A percentile compares a stretch with the other conserved stretches of the same genome.
Evolutionary conservation across 1,140 invertebrate genomes (phyloP).

Genomic region (Zaprionus vittiger): DNA sequence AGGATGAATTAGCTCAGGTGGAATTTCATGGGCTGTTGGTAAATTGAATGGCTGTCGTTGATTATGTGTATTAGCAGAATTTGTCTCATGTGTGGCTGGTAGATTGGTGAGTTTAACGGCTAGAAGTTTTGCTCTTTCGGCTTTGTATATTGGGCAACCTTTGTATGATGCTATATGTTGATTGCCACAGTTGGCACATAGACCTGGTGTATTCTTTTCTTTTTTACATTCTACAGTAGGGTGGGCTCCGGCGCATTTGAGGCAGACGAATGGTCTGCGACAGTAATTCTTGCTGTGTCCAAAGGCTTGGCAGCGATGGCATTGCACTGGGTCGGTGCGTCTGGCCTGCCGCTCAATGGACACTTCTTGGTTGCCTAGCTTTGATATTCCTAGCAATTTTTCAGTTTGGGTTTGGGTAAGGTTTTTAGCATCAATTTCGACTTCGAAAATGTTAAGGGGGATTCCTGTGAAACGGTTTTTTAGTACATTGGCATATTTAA

Average conservation of each 20-base stretch:
- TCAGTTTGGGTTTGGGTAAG: too few relatives aligned
- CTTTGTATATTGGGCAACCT: not conserved
- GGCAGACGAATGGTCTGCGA: not conserved
- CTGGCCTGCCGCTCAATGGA: not conserved
- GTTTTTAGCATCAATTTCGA: not conserved
- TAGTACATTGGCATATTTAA: not conserved
- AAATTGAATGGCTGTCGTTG: too few relatives aligned
- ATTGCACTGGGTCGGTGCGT: not conserved
- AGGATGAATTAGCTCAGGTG: too few relatives aligned
- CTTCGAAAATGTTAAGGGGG: not conserved
- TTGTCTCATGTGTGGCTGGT: not conserved
- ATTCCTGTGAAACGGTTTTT: not conserved
- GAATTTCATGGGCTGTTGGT: too few relatives aligned
- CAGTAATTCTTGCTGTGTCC: conserved; percentile 17
- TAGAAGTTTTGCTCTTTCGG: not conserved
- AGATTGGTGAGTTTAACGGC: not conserved
- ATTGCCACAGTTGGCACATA: not conserved
- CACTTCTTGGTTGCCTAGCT: not conserved
- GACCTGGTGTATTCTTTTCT: not conserved
- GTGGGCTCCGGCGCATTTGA: not conserved
- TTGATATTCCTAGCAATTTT: not conserved
- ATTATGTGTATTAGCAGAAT: too few relatives aligned
- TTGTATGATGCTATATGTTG: not conserved
- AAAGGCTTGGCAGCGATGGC: conserved; percentile 1
- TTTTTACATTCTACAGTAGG: not conserved